These are phyloP conservation scores for Synanthedon tipuliformis DNA, from an alignment of 2,888 invertebrate species.

Conservation along the genomic window DNA sequence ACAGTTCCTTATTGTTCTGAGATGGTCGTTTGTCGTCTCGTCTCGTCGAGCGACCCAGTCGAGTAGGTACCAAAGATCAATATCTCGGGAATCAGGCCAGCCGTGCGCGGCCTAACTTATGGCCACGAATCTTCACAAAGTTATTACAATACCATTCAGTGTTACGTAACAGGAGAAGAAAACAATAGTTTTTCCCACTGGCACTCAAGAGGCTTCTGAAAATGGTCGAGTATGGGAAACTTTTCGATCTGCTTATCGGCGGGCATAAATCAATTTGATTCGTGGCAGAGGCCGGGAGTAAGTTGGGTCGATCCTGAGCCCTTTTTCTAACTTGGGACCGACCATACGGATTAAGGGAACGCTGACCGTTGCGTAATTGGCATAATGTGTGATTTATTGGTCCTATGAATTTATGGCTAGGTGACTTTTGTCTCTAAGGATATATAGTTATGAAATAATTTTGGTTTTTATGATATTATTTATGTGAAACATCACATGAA, in stretches of 20 bases:
- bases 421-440: too few species aligned
- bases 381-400: constrained; percentile 59
- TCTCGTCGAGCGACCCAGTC: constrained; percentile 25
- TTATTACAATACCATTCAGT: constrained; percentile 43
- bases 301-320: constrained; percentile 48
- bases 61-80: constrained; percentile 44
- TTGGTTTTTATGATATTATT: too few species aligned
- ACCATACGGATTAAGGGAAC: constrained; percentile 49
- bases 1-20: background rate
- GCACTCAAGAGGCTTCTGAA: constrained; percentile 1
- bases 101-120: constrained; percentile 43
- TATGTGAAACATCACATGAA: too few species aligned
- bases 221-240: constrained; percentile 18
- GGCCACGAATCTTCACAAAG: constrained; percentile 48
- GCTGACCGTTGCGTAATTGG: constrained; percentile 61
- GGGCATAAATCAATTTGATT: constrained; percentile 64
- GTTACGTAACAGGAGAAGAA: constrained; percentile 30
- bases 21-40: constrained; percentile 34
- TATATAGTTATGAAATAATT: too few species aligned
- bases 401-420: constrained; percentile 13
- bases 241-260: constrained; percentile 55
- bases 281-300: constrained; percentile 37
- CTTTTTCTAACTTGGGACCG: constrained; percentile 49
- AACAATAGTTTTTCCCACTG: constrained; percentile 37
- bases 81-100: constrained; percentile 51